These are phyloP conservation scores for Hydrochoerus hydrochaeris DNA, from an alignment of 2,113 vertebrate species.

Conservation along the genomic window DNA sequence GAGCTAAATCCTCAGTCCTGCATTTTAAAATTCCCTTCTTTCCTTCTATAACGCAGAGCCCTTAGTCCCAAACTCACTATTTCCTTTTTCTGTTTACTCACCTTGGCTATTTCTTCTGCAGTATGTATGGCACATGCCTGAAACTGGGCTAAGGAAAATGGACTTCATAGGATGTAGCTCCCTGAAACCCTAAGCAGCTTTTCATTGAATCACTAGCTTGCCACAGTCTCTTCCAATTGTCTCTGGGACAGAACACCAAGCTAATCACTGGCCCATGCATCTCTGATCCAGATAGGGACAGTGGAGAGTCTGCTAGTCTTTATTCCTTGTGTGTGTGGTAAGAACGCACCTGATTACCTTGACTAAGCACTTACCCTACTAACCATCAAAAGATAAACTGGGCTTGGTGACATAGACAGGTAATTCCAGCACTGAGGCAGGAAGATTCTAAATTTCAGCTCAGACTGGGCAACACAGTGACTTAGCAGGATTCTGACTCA, in stretches of 20 bases:
- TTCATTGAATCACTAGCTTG: neutral
- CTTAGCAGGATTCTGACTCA: neutral
- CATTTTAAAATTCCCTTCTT: neutral
- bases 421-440: neutral
- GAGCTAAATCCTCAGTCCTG: no score
- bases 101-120: neutral
- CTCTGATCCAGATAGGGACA: neutral
- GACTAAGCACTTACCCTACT: neutral
- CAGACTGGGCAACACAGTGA: neutral
- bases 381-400: neutral
- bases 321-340: neutral
- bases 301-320: neutral
- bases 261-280: neutral
- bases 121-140: neutral
- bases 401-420: neutral
- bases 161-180: neutral
- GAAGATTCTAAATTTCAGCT: neutral
- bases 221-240: neutral
- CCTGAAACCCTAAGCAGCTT: neutral
- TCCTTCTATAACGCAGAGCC: neutral
- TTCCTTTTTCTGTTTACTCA: neutral
- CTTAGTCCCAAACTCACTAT: neutral
- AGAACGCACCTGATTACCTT: neutral
- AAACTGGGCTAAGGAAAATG: neutral
- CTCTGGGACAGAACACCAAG: neutral